These are phyloP conservation scores for Musca domestica DNA, from an alignment of 1,140 invertebrate species.

Conservation along the genomic window DNA sequence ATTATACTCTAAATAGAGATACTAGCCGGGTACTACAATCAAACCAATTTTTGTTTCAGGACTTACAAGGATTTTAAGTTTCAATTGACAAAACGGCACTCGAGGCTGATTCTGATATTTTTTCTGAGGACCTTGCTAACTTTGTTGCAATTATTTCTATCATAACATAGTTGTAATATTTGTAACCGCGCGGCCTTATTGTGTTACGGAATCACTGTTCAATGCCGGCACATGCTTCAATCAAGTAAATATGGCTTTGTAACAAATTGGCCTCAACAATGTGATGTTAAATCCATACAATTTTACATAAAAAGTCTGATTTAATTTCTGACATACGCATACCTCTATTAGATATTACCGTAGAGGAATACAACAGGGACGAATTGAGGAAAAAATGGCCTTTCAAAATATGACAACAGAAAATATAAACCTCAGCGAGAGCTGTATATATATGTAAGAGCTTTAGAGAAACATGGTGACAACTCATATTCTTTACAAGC, in stretches of 20 bases:
- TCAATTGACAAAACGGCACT: background rate
- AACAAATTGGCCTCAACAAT: slow-evolving; percentile 12
- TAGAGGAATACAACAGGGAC: no score
- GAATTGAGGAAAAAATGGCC: no score
- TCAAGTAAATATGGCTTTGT: slow-evolving; percentile 4
- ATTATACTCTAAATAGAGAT: no score
- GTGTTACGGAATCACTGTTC: background rate
- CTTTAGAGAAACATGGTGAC: no score
- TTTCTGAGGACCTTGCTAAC: background rate
- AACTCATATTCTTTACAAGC: no score
- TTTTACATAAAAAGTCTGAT: slow-evolving; percentile 9
- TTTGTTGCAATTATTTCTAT: background rate
- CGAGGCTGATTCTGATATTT: background rate
- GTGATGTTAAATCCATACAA: background rate
- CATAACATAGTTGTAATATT: background rate
- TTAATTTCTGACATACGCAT: no score
- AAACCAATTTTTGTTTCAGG: no score
- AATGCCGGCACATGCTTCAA: background rate
- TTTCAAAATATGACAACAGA: no score
- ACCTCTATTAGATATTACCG: no score
- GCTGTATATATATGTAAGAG: no score
- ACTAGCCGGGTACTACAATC: no score
- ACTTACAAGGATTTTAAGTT: background rate
- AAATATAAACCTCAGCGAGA: no score
- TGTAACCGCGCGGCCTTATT: background rate